Evolutionary conservation across 2,888 invertebrate species (phyloP).

Genomic region (Dascillus cervinus): DNA sequence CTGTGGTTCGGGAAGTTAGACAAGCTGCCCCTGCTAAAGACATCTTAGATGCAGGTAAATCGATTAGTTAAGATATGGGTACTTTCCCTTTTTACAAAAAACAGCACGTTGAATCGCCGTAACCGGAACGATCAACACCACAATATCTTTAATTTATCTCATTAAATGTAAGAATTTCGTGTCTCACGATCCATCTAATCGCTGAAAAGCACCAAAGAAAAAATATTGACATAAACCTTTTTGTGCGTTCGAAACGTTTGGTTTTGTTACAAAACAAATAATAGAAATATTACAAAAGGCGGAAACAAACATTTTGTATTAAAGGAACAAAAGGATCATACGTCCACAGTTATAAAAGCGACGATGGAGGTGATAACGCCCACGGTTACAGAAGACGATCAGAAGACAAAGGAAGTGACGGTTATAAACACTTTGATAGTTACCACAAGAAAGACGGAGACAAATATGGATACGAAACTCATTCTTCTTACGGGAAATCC

Average conservation of each 20-base stretch:
- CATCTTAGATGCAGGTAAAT: constrained; percentile 32
- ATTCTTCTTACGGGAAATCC: constrained; percentile 54
- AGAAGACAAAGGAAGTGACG: constrained; percentile 59
- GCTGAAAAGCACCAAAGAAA: not conserved
- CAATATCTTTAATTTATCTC: too few relatives aligned
- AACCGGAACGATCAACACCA: too few relatives aligned
- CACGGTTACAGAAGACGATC: constrained; percentile 59
- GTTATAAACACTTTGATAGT: constrained; percentile 65
- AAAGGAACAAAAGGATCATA: constrained; percentile 40
- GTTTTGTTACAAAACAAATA: too few relatives aligned
- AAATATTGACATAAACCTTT: not conserved
- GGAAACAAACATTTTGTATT: too few relatives aligned
- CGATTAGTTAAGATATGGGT: too few relatives aligned
- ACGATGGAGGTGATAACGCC: constrained; percentile 45
- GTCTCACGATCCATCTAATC: too few relatives aligned
- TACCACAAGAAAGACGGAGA: constrained; percentile 68
- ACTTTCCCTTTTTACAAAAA: too few relatives aligned
- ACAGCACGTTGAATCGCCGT: too few relatives aligned
- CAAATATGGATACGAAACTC: constrained; percentile 62
- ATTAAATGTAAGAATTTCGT: too few relatives aligned
- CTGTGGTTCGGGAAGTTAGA: constrained; percentile 50
- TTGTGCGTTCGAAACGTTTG: not conserved
- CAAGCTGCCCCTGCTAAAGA: constrained; percentile 38
- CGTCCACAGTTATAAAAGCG: constrained; percentile 55
- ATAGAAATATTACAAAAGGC: too few relatives aligned